These are phyloP conservation scores for Leucoma salicis DNA, from an alignment of 2,888 invertebrate genomes.

Conservation along the genomic window DNA sequence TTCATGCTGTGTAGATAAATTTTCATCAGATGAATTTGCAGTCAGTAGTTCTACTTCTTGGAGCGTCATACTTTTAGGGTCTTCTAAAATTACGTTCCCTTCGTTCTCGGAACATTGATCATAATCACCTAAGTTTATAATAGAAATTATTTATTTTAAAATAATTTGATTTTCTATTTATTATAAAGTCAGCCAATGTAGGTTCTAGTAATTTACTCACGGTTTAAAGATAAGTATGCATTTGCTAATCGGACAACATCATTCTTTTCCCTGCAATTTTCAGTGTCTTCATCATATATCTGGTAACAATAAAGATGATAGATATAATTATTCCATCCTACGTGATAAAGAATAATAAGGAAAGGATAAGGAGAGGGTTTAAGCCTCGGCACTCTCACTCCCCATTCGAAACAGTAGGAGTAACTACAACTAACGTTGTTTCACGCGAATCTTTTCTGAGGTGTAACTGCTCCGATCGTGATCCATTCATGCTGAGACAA, in stretches of 20 bases:
- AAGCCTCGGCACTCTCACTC: too few species aligned
- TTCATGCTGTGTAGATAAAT: conserved; percentile 21
- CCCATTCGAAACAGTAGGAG: too few species aligned
- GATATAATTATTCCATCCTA: neutral
- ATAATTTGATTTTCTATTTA: neutral
- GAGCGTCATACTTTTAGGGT: conserved; percentile 58
- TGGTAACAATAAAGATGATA: conserved; percentile 6
- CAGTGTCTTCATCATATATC: conserved; percentile 16
- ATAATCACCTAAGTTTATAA: conserved; percentile 55
- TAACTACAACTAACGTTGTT: too few species aligned
- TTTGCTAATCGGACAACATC: conserved; percentile 50
- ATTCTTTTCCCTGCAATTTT: conserved; percentile 24
- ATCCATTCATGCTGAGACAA: too few species aligned
- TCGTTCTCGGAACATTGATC: conserved; percentile 69
- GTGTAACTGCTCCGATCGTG: too few species aligned
- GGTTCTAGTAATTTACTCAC: conserved; percentile 46
- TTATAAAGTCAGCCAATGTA: neutral
- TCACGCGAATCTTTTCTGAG: too few species aligned
- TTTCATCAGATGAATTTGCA: conserved; percentile 45
- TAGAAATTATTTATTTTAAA: neutral
- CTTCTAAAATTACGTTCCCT: conserved; percentile 52
- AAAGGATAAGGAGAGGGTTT: too few species aligned
- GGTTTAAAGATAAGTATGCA: conserved; percentile 60
- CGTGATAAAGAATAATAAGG: too few species aligned
- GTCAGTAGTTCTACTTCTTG: conserved; percentile 65